These are phyloP conservation scores for Acleris emargana DNA, from an alignment of 2,888 invertebrate species.

Conservation along the genomic window DNA sequence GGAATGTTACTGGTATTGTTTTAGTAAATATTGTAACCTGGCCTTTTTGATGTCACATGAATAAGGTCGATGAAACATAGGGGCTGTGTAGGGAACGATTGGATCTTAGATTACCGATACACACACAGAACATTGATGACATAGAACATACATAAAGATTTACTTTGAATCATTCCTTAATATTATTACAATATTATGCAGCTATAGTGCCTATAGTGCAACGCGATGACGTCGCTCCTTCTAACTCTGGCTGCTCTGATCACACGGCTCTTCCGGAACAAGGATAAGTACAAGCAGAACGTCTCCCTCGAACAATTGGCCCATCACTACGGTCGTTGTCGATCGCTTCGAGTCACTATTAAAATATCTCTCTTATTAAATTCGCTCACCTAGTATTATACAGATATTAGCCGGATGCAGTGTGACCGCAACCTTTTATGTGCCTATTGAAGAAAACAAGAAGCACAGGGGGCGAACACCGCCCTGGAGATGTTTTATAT, in stretches of 20 bases:
- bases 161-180: slow-evolving; percentile 50
- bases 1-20: no score
- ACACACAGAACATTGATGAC: slow-evolving; percentile 52
- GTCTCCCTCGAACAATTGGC: slow-evolving; percentile 49
- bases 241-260: slow-evolving; percentile 52
- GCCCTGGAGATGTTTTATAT: slow-evolving; percentile 63
- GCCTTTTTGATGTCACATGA: neutral
- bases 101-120: slow-evolving; percentile 46
- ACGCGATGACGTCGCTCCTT: slow-evolving; percentile 64
- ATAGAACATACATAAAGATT: slow-evolving; percentile 53
- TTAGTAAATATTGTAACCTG: neutral
- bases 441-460: slow-evolving; percentile 78
- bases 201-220: slow-evolving; percentile 48
- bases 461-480: slow-evolving; percentile 74
- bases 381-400: slow-evolving; percentile 44
- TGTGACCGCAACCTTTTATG: slow-evolving; percentile 51
- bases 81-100: slow-evolving; percentile 43
- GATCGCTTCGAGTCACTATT: slow-evolving; percentile 47
- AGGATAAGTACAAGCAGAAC: slow-evolving; percentile 44
- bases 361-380: slow-evolving; percentile 60
- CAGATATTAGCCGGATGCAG: slow-evolving; percentile 57
- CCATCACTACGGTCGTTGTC: slow-evolving; percentile 47
- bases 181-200: slow-evolving; percentile 51
- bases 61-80: slow-evolving; percentile 41
- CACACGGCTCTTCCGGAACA: slow-evolving; percentile 57